Conservation (phyloP, 2,888 invertebrate species). For the Acleris emargana region DNA sequence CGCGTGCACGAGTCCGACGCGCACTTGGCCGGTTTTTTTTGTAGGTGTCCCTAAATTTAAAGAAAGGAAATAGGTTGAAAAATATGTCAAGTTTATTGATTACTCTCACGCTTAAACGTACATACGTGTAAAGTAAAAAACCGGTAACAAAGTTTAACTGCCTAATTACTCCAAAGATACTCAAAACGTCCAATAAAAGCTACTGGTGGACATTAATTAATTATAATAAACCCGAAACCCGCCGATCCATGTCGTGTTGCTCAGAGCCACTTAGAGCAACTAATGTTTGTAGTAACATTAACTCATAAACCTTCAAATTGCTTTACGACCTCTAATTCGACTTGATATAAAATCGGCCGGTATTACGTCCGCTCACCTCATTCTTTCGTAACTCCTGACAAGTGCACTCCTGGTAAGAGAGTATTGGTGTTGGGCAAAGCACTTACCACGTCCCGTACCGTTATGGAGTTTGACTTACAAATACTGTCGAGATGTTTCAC, state of each 20-base stretch:
- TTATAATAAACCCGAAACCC: constrained; percentile 33
- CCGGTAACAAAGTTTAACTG: constrained; percentile 19
- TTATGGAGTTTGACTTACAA: constrained; percentile 74
- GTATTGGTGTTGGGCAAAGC: constrained; percentile 73
- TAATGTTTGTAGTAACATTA: constrained; percentile 36
- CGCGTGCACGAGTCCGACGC: too few relatives aligned
- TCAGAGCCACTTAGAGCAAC: constrained; percentile 21
- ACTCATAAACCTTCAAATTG: constrained; percentile 35
- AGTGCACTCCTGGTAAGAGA: constrained; percentile 50
- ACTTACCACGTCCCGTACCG: constrained; percentile 70
- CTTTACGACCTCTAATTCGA: constrained; percentile 35
- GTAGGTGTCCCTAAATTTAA: too few relatives aligned
- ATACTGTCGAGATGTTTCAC: constrained; percentile 71
- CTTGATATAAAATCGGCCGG: constrained; percentile 22
- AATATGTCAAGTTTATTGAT: too few relatives aligned
- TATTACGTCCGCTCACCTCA: constrained; percentile 21
- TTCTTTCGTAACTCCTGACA: constrained; percentile 20
- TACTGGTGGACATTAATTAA: constrained; percentile 34
- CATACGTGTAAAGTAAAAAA: constrained; percentile 9
- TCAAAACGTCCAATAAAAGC: constrained; percentile 24
- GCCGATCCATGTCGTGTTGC: constrained; percentile 28
- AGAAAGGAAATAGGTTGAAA: too few relatives aligned
- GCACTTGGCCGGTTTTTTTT: too few relatives aligned
- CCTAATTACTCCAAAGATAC: constrained; percentile 29
- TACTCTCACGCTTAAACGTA: constrained; percentile 7